A percentile compares a stretch with the other conserved stretches of the same genome.
phyloP scores from a whole-genome alignment of 2,113 vertebrate genomes.

The Leptocoma aspasia region DNA sequence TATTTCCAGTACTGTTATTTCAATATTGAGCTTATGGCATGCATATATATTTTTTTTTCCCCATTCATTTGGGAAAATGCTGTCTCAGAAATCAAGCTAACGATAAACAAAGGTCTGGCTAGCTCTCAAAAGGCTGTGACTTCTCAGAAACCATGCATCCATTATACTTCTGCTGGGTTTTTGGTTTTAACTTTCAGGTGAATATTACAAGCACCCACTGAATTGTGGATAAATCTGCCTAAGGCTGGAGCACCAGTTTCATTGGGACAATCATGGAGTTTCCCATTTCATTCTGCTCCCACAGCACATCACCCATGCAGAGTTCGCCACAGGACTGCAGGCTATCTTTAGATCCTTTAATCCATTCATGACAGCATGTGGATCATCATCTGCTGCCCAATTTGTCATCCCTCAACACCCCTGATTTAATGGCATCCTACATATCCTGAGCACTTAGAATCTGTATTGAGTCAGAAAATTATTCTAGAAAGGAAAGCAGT shows the following conservation, averaged over 20 bases:
- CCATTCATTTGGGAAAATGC: background rate
- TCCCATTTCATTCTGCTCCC: background rate
- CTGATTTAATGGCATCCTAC: background rate
- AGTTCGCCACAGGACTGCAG: background rate
- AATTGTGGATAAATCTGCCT: background rate
- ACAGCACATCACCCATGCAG: background rate
- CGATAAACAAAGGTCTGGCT: background rate
- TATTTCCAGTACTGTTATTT: background rate
- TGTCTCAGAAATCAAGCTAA: background rate
- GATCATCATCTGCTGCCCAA: background rate
- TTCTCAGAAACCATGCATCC: background rate
- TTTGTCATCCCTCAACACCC: background rate
- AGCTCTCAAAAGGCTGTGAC: background rate
- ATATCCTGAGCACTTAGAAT: background rate
- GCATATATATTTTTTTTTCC: no score
- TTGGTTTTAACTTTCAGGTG: background rate
- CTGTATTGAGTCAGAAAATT: background rate
- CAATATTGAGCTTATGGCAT: background rate
- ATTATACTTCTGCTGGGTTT: background rate
- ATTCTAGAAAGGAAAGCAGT: background rate
- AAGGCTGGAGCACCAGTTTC: background rate
- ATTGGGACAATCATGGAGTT: background rate
- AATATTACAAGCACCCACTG: background rate
- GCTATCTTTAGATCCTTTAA: background rate
- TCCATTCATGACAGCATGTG: background rate